phyloP scores from a whole-genome alignment of 2,888 invertebrate genomes.

The Punctoribates punctum region DNA sequence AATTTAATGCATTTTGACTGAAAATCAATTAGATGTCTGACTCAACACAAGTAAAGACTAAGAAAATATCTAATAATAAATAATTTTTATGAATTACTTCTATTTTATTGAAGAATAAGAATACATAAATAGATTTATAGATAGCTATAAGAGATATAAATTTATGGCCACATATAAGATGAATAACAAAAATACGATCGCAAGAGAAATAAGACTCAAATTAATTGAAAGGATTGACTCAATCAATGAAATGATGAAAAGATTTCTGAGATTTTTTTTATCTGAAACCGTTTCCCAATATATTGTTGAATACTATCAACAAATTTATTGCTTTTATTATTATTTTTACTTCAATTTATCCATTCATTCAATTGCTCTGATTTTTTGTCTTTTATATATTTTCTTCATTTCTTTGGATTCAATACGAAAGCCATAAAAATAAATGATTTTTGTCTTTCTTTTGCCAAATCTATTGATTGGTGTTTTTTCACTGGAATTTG shows the following conservation, averaged over 20 bases:
- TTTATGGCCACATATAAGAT: neutral
- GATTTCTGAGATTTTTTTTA: neutral
- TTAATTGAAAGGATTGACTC: neutral
- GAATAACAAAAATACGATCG: neutral
- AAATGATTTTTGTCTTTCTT: neutral
- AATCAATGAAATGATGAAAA: neutral
- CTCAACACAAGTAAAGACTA: too few species aligned
- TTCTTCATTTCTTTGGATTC: neutral
- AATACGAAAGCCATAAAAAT: neutral
- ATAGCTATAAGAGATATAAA: neutral
- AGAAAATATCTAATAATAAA: too few species aligned
- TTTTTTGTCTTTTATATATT: neutral
- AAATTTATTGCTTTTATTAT: conserved; percentile 2
- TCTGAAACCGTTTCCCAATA: neutral
- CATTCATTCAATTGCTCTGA: conserved; percentile 5
- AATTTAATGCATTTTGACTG: too few species aligned
- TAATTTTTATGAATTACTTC: neutral
- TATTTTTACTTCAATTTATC: neutral
- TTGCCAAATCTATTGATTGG: neutral
- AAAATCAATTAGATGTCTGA: too few species aligned
- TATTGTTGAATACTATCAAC: neutral
- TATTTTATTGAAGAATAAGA: neutral
- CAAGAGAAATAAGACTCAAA: neutral
- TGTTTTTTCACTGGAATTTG: too few species aligned
- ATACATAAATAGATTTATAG: neutral